Percentiles rank a stretch among this genome's conserved stretches.
These are phyloP conservation scores for Amphiduros pacificus DNA, from an alignment of 2,888 invertebrate species.

Conservation along the genomic window DNA sequence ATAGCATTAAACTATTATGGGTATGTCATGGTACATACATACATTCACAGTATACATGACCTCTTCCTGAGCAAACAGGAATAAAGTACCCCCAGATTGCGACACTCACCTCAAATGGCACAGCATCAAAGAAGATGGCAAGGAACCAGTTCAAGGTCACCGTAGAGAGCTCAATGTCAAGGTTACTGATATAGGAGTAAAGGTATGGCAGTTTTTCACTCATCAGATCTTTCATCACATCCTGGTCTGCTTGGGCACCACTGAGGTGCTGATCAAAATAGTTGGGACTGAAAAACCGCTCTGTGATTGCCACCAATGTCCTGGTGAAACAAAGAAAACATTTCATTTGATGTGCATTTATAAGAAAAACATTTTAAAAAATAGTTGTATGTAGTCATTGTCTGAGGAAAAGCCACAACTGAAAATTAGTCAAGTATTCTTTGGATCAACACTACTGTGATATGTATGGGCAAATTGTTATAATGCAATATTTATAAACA, in stretches of 20 bases:
- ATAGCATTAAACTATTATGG: no score
- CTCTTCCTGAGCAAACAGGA: no score
- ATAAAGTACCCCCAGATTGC: no score
- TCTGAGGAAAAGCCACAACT: no score
- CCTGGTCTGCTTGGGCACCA: slow-evolving; percentile 64
- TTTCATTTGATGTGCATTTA: not conserved
- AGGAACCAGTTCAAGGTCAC: slow-evolving; percentile 65
- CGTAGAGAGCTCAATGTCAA: slow-evolving; percentile 64
- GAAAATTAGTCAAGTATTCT: no score
- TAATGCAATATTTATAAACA: no score
- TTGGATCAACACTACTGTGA: no score
- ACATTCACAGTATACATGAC: no score
- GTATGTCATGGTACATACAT: no score
- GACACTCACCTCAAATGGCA: slow-evolving; percentile 61
- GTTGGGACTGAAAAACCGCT: slow-evolving; percentile 61
- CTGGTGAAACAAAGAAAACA: slow-evolving; percentile 35
- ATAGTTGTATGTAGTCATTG: not conserved
- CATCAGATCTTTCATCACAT: slow-evolving; percentile 62
- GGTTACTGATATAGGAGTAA: slow-evolving; percentile 58
- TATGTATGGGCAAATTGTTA: no score
- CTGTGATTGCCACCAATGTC: slow-evolving; percentile 64
- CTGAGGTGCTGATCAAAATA: slow-evolving; percentile 63
- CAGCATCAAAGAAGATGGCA: slow-evolving; percentile 63
- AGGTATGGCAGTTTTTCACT: slow-evolving; percentile 60
- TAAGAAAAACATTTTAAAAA: not conserved